Base-by-base conservation (phyloP, 2,888 invertebrate genomes). In the Auanema freiburgensis region DNA sequence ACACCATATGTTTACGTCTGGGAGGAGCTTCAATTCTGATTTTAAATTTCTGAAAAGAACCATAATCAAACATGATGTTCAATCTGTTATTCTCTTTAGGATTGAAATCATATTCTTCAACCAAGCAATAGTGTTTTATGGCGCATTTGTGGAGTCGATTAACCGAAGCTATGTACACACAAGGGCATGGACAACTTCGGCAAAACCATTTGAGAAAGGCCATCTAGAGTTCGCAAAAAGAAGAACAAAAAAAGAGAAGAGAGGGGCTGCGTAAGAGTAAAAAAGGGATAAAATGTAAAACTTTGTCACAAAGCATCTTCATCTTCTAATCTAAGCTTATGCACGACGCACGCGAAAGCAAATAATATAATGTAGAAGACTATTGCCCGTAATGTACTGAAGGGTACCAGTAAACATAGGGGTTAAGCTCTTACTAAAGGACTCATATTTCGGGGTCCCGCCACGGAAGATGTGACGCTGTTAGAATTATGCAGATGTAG, bases 11-110 rank as follows among this genome's bases (percentile, higher is more conserved):
- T 87, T 98, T 98, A 80, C 98, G 90, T 66, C 95, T 89, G 0
- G 97, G 97, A 0, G 97, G 96, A 85, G 97, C 97, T 84, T 98
- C 97, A 79, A 98, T 97, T 79, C 94, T 90, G 78, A 98, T 96
- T 88, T 97, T 97, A 87, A 98, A 97, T 90, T 96, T 97, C 91
- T 95, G 85, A 61, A 84, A 78, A 63, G 24, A 16, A 54, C 61
- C 0, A 60, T 56, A 23, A 46, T 18, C 53, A 52, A 21, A n/a
- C 25, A 52, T 33, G n/a, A 40, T 6, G 33, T 11, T n/a, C 42
- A 40, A 6, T 11, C 16, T 18, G n/a, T 52, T 18, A 52, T 33
- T 52, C 24, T 24, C 33, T 46, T 21, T 18, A 46, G 8, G 21
- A 16, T 11, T 42, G 41, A 33, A 33, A 33, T 33, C 4, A 8